Conservation (phyloP, 2,888 invertebrate species). For the Xylota sylvarum region DNA sequence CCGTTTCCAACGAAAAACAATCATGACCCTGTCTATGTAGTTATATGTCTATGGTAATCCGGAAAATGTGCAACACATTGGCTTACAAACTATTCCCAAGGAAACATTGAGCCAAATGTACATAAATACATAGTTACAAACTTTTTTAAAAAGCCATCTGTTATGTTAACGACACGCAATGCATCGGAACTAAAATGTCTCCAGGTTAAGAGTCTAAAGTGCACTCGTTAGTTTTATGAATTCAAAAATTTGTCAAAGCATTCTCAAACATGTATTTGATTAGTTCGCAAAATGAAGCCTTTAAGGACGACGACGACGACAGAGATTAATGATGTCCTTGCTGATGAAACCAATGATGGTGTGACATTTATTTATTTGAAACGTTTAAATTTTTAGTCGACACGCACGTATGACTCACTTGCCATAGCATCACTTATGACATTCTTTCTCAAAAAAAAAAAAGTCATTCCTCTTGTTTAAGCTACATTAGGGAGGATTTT, state of each 20-base stretch:
- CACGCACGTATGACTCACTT: slow-evolving; percentile 45
- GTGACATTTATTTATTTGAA: slow-evolving; percentile 38
- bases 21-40: no score
- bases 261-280: neutral
- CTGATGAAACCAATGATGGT: slow-evolving; percentile 34
- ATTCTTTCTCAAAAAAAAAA: slow-evolving; percentile 26
- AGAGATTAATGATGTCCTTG: slow-evolving; percentile 33
- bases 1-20: no score
- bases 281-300: neutral
- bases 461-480: slow-evolving; percentile 18
- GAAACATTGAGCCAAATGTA: no score
- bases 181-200: no score
- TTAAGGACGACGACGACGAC: neutral
- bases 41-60: no score
- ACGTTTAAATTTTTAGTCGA: slow-evolving; percentile 32
- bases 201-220: no score
- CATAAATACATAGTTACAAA: no score
- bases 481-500: slow-evolving; percentile 2
- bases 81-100: no score
- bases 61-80: no score
- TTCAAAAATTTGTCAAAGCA: neutral
- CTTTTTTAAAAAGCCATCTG: no score
- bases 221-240: no score
- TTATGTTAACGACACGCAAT: no score
- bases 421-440: slow-evolving; percentile 8